These are phyloP conservation scores for Spilosoma lubricipeda DNA, from an alignment of 2,888 invertebrate species.

Conservation along the genomic window DNA sequence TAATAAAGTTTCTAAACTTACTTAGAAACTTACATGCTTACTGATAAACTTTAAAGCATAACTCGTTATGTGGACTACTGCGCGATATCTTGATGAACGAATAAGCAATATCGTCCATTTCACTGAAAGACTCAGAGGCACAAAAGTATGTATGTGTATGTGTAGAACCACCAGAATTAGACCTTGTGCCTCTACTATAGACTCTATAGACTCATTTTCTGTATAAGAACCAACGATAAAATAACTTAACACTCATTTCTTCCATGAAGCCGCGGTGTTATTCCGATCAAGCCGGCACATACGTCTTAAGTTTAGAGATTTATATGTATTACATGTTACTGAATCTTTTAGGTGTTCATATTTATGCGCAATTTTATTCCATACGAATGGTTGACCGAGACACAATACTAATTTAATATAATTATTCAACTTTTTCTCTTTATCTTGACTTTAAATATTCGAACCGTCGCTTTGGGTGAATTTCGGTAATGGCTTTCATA, in stretches of 20 bases:
- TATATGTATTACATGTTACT: conserved; percentile 11
- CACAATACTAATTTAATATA: conserved; percentile 54
- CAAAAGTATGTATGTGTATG: too few species aligned
- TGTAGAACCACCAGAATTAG: too few species aligned
- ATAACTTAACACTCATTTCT: too few species aligned
- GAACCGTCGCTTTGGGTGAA: conserved; percentile 19
- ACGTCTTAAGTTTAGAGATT: too few species aligned
- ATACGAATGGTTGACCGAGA: conserved; percentile 44
- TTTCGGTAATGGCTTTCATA: conserved; percentile 44
- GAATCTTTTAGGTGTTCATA: conserved; percentile 9
- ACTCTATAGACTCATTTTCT: too few species aligned
- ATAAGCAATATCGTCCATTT: not conserved
- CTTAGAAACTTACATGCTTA: too few species aligned
- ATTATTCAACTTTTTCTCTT: conserved; percentile 45
- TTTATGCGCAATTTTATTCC: conserved; percentile 33
- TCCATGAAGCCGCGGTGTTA: too few species aligned
- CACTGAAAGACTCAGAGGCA: not conserved
- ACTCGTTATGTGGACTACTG: not conserved
- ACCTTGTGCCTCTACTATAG: too few species aligned
- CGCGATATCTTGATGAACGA: not conserved
- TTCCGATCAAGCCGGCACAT: too few species aligned
- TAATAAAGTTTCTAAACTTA: too few species aligned
- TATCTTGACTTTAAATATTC: conserved; percentile 41
- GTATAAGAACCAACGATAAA: too few species aligned
- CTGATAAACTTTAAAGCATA: not conserved